A percentile compares a stretch with the other conserved stretches of the same genome.
These are phyloP conservation scores for Bos taurus DNA, from an alignment of 2,113 vertebrate genomes.

Conservation along the genomic window DNA sequence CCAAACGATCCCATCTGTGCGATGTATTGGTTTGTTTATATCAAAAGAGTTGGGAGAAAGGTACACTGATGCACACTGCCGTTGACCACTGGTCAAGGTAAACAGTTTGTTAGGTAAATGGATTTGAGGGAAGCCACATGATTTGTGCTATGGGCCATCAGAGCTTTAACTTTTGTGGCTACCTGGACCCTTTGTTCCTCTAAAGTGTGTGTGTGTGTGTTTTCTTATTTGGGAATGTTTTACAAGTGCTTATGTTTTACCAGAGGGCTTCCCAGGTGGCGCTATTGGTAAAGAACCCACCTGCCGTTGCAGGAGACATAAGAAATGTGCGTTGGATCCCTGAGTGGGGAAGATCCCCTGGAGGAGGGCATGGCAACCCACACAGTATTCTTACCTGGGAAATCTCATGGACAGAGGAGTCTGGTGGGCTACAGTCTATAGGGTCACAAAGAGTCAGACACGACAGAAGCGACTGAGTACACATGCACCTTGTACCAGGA, in stretches of 20 bases:
- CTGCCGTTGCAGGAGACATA: not conserved
- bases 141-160: too few species aligned
- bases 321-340: not conserved
- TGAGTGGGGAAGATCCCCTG: not conserved
- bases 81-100: not conserved
- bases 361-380: not conserved
- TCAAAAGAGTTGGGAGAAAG: not conserved
- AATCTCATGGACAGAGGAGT: not conserved
- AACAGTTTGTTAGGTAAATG: not conserved
- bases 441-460: not conserved
- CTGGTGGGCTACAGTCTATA: not conserved
- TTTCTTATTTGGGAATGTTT: not conserved
- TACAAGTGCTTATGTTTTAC: not conserved
- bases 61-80: not conserved
- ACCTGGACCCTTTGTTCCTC: not conserved
- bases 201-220: not conserved
- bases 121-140: not conserved
- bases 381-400: not conserved
- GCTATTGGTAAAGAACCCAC: not conserved
- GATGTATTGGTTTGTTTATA: not conserved
- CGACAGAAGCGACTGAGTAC: not conserved
- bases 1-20: conserved; percentile 39
- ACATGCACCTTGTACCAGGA: not conserved
- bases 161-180: not conserved
- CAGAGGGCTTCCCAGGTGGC: not conserved